Evolutionary conservation across 2,888 invertebrate species (phyloP).

Genomic region (Rambutsinella grinnellia): DNA sequence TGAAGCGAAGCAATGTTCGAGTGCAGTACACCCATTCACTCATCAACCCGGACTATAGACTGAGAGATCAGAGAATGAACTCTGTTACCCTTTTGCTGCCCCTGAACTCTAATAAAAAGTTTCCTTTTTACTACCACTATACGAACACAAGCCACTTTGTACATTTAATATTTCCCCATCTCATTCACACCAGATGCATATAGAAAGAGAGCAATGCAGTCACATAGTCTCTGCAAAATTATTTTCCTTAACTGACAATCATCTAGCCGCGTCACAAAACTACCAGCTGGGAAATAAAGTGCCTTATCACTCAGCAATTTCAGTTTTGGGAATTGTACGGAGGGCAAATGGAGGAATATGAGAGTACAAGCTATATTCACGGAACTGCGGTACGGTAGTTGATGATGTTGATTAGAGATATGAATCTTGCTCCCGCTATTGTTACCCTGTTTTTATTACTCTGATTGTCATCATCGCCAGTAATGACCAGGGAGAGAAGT

Average conservation of each 20-base stretch:
- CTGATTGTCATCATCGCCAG: slow-evolving; percentile 9
- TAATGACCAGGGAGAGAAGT: neutral
- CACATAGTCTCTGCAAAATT: neutral
- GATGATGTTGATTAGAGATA: slow-evolving; percentile 25
- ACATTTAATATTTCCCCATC: neutral
- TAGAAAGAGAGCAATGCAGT: neutral
- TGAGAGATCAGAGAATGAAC: slow-evolving; percentile 17
- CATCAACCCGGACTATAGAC: too few species aligned
- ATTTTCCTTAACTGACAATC: neutral
- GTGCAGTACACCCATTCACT: neutral
- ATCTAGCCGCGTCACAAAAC: neutral
- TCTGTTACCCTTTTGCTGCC: slow-evolving; percentile 33
- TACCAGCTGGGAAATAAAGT: neutral
- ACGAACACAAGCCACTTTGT: neutral
- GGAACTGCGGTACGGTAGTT: neutral
- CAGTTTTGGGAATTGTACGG: neutral
- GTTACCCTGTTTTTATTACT: slow-evolving; percentile 4
- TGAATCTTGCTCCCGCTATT: slow-evolving; percentile 23
- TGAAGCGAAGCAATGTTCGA: too few species aligned
- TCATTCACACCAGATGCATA: neutral
- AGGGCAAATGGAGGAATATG: neutral
- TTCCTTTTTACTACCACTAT: slow-evolving; percentile 28
- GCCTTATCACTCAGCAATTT: neutral
- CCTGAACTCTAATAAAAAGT: slow-evolving; percentile 50
- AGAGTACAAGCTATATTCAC: too few species aligned